Evolutionary conservation across 2,888 invertebrate species (phyloP).

Genomic region (Bruchidius siliquastri): DNA sequence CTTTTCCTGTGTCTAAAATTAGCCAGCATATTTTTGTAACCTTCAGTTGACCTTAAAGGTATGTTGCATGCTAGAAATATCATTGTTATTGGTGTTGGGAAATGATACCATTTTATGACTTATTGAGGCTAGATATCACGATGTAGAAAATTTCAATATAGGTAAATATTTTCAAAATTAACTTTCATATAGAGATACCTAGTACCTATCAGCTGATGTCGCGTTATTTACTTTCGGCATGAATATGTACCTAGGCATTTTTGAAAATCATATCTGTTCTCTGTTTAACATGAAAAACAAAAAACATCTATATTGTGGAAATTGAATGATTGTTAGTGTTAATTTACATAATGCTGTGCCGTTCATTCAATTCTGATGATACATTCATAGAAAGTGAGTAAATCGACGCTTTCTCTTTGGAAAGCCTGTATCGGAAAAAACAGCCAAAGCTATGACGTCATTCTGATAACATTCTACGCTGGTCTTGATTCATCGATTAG

Average conservation of each 20-base stretch:
- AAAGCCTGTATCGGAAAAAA: not conserved
- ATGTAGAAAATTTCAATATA: too few species aligned
- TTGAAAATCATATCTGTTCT: too few species aligned
- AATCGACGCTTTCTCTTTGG: not conserved
- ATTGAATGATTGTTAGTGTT: not conserved
- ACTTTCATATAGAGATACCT: too few species aligned
- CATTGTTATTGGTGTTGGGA: not conserved
- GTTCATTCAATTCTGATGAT: not conserved
- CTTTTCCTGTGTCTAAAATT: not conserved
- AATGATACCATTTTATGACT: too few species aligned
- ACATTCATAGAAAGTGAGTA: not conserved
- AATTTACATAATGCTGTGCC: not conserved
- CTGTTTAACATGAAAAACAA: too few species aligned
- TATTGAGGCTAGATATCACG: too few species aligned
- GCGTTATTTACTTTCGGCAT: too few species aligned
- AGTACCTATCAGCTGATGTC: too few species aligned
- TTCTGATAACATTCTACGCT: conserved; percentile 1
- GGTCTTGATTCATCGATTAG: conserved; percentile 21
- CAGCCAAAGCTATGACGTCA: conserved; percentile 25
- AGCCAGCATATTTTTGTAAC: not conserved
- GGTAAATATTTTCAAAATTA: too few species aligned
- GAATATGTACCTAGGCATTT: too few species aligned
- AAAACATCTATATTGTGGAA: too few species aligned
- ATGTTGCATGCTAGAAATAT: not conserved
- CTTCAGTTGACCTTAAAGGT: not conserved